These are phyloP conservation scores for Dendronephthya gigantea DNA, from an alignment of 64 coral and sea anemone species.

Conservation along the genomic window DNA sequence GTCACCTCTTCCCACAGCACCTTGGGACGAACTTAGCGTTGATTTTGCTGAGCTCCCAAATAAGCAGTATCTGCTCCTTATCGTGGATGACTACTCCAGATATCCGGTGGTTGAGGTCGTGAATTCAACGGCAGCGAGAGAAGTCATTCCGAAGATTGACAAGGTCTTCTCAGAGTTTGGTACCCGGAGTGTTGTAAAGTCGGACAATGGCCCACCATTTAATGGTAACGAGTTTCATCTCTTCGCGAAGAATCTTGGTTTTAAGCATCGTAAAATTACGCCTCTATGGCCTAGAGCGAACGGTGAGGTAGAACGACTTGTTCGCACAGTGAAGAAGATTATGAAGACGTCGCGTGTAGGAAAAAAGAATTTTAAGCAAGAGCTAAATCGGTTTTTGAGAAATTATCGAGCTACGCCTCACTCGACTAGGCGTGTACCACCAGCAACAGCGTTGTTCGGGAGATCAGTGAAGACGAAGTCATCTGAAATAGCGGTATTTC, in stretches of 20 bases:
- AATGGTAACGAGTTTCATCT: neutral
- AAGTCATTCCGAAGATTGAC: neutral
- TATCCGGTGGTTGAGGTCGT: neutral
- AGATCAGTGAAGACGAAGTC: too few species aligned
- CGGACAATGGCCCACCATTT: conserved; percentile 19
- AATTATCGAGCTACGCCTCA: too few species aligned
- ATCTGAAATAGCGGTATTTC: too few species aligned
- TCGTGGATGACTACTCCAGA: conserved; percentile 22
- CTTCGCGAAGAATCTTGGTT: conserved; percentile 12
- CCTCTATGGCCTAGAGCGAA: conserved; percentile 11
- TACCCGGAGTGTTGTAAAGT: conserved; percentile 1
- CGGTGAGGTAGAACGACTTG: conserved; percentile 1
- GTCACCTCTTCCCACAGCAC: neutral
- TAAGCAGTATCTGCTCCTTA: neutral
- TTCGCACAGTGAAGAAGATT: conserved; percentile 15
- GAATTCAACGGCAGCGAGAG: neutral
- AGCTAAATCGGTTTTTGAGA: too few species aligned
- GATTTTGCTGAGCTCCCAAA: conserved; percentile 21
- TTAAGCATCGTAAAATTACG: conserved; percentile 4
- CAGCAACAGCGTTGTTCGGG: too few species aligned
- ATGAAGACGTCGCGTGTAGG: conserved; percentile 2
- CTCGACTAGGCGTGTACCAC: too few species aligned
- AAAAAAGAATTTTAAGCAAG: neutral
- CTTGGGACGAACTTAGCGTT: neutral
- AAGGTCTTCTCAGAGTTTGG: conserved; percentile 29